Conservation (phyloP, 2,888 invertebrate genomes). For the Thymelicus lineola region DNA sequence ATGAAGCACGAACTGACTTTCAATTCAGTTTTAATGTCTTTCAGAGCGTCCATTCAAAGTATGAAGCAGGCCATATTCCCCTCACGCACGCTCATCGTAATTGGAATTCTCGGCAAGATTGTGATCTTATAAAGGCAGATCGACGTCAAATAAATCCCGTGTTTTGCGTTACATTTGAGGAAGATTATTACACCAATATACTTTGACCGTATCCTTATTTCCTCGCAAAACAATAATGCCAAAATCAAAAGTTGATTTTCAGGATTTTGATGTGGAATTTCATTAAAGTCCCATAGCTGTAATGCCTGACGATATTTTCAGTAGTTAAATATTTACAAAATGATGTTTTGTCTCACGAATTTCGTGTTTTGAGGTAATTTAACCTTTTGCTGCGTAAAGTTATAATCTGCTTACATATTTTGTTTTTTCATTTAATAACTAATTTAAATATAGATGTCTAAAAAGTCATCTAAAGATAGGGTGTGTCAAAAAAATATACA, state of each 20-base stretch:
- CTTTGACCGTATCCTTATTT: no score
- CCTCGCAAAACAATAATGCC: no score
- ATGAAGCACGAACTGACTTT: constrained; percentile 6
- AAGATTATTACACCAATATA: constrained; percentile 3
- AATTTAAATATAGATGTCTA: no score
- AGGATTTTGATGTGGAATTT: no score
- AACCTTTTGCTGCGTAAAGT: no score
- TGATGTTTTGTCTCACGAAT: not conserved
- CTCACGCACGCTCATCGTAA: constrained; percentile 66
- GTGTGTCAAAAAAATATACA: no score
- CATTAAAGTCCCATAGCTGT: no score
- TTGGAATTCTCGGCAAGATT: constrained; percentile 74
- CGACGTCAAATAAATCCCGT: constrained; percentile 65
- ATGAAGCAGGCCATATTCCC: constrained; percentile 48
- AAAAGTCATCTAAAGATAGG: no score
- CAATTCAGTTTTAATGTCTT: constrained; percentile 10
- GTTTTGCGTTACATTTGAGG: constrained; percentile 48
- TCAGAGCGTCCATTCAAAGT: constrained; percentile 14
- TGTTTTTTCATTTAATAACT: no score
- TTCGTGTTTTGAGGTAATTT: no score
- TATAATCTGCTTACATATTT: no score
- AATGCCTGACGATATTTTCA: not conserved
- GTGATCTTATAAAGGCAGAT: constrained; percentile 68
- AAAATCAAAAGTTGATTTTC: no score
- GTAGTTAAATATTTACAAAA: constrained; percentile 14